Base-by-base conservation (phyloP, 2,888 invertebrate species). In the Drosophila nigricruria region DNA sequence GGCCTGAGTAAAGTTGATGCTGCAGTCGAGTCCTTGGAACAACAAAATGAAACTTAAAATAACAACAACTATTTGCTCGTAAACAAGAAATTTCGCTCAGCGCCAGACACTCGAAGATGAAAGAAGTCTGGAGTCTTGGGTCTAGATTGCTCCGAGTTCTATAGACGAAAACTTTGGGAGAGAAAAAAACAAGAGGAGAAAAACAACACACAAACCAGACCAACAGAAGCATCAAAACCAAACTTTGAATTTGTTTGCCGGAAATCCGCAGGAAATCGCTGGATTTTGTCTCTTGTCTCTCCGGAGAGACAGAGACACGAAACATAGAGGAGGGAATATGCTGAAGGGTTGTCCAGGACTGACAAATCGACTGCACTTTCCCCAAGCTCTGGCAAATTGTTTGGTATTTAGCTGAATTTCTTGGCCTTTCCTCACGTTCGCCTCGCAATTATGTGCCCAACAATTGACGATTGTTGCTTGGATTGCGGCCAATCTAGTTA, bases 11-110 rank as follows among this genome's bases (percentile, higher is more conserved):
- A 88, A 88, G 79, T 87, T 86, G 77, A 79, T 82, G 88, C 65
- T 58, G 63, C 73, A 71, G 66, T 66, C 65, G 80, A 82, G 80
- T 77, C 74, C 81, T 83, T 88, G 84, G 79, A 89, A 89, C 90
- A 87, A 86, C 90, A 87, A 89, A 90, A 86, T 81, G 81, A 88
- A 88, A 86, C 90, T 86, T 90, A 83, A 86, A 89, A 89, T 89
- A 88, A 86, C 89, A 86, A 89, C 88, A 89, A 86, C 90, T 85
- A 85, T 85, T 85, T 85, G 72, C 77, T 87, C 87, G 90, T 87
- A 87, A 87, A 90, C 90, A 87, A 90, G 90, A 88, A 90, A 84
- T 87, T 88, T 88, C 90, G 82, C 80, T 82, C 74, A 79, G 50
- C 73, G 63, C 74, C 76, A 81, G 81, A 82, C 81, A 87, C 79